Evolutionary conservation across 2,888 invertebrate genomes (phyloP).

Genomic region (Orthonevra nobilis): DNA sequence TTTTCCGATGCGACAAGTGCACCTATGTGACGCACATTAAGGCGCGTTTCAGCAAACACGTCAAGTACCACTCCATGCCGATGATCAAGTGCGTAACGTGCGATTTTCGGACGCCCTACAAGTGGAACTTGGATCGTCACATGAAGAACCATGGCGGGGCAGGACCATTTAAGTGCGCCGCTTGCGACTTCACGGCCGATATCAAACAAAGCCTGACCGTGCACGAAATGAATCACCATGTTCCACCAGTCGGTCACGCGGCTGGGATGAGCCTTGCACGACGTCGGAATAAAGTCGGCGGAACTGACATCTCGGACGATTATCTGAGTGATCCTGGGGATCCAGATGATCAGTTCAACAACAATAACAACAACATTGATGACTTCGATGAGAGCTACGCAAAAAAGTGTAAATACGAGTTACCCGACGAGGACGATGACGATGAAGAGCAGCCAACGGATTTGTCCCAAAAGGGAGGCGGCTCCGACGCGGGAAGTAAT

Average conservation of each 20-base stretch:
- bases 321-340: conserved; percentile 78
- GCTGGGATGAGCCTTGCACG: conserved; percentile 82
- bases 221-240: conserved; percentile 95
- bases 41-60: conserved; percentile 94
- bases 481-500: conserved; percentile 75
- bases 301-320: conserved; percentile 80
- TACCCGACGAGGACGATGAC: conserved; percentile 62
- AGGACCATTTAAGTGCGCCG: conserved; percentile 91
- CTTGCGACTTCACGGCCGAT: conserved; percentile 94
- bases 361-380: conserved; percentile 77
- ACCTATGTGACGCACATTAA: conserved; percentile 95
- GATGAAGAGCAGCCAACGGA: conserved; percentile 79
- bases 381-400: conserved; percentile 77
- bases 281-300: conserved; percentile 88
- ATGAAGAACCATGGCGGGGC: conserved; percentile 94
- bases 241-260: conserved; percentile 87
- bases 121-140: conserved; percentile 96
- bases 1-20: conserved; percentile 94
- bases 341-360: conserved; percentile 76
- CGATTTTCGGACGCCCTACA: conserved; percentile 95
- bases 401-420: conserved; percentile 76
- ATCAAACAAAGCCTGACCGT: conserved; percentile 95
- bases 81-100: conserved; percentile 97
- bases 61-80: conserved; percentile 95
- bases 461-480: conserved; percentile 79